Percentiles rank a stretch among this genome's conserved stretches.
These are phyloP conservation scores for Engraulis encrasicolus DNA, from an alignment of 2,113 vertebrate species.

Conservation along the genomic window DNA sequence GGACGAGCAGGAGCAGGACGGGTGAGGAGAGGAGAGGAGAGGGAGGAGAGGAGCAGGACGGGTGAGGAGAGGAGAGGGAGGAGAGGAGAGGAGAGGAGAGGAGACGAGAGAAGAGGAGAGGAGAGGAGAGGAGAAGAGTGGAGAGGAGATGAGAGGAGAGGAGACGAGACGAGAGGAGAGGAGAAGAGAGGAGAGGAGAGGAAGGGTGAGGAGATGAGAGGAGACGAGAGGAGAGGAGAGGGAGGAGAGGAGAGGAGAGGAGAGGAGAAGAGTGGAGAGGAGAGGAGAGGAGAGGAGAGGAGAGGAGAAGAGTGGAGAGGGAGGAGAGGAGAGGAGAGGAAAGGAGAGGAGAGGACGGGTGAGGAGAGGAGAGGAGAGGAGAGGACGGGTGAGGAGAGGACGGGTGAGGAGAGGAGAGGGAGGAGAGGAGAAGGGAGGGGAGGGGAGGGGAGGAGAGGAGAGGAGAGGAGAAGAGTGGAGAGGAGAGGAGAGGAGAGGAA, in stretches of 20 bases:
- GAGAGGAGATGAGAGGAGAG: background rate
- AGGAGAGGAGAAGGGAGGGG: no score
- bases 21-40: constrained; percentile 50
- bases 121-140: background rate
- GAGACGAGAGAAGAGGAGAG: background rate
- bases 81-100: background rate
- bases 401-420: no score
- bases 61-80: background rate
- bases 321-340: no score
- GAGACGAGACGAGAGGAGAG: background rate
- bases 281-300: no score
- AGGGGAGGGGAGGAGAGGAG: no score
- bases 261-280: no score
- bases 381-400: no score
- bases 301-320: no score
- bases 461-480: no score
- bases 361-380: no score
- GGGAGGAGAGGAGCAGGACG: background rate
- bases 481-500: no score
- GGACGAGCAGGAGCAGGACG: constrained; percentile 60
- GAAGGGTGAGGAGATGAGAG: background rate
- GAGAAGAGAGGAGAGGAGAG: background rate
- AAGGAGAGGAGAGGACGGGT: no score
- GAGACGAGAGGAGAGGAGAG: background rate
- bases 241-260: background rate